These are phyloP conservation scores for Lasioglossum albipes DNA, from an alignment of 1,140 invertebrate genomes.

Conservation along the genomic window DNA sequence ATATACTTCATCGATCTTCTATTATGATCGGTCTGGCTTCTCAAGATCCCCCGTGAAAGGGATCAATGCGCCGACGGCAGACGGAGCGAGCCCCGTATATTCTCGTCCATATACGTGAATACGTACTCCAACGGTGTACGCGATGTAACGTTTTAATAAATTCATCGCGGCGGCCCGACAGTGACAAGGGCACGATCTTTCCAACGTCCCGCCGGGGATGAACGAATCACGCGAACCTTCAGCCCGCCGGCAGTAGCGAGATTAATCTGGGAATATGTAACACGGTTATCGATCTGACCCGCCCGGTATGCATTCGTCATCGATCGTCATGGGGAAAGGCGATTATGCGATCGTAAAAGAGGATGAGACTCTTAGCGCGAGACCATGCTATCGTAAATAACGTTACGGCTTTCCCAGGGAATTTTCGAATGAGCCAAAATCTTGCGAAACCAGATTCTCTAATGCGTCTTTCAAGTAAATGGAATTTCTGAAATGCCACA, in stretches of 20 bases:
- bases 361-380: not conserved
- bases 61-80: too few species aligned
- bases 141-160: conserved; percentile 34
- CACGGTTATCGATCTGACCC: conserved; percentile 10
- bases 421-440: not conserved
- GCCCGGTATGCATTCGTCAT: conserved; percentile 21
- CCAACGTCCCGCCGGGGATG: not conserved
- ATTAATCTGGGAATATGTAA: conserved; percentile 10
- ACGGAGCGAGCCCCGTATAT: not conserved
- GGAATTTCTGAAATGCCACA: too few species aligned
- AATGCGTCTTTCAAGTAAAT: too few species aligned
- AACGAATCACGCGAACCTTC: not conserved
- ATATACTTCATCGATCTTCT: not conserved
- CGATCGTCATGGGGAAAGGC: not conserved
- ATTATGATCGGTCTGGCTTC: conserved; percentile 21
- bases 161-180: conserved; percentile 22
- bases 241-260: not conserved
- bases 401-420: conserved; percentile 9
- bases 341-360: conserved; percentile 10
- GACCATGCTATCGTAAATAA: conserved; percentile 21
- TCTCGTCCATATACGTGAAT: not conserved
- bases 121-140: not conserved
- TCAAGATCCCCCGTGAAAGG: not conserved
- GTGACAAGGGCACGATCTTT: not conserved
- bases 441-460: too few species aligned